These are phyloP conservation scores for Semibalanus balanoides DNA, from an alignment of 1,140 invertebrate species.

Conservation along the genomic window DNA sequence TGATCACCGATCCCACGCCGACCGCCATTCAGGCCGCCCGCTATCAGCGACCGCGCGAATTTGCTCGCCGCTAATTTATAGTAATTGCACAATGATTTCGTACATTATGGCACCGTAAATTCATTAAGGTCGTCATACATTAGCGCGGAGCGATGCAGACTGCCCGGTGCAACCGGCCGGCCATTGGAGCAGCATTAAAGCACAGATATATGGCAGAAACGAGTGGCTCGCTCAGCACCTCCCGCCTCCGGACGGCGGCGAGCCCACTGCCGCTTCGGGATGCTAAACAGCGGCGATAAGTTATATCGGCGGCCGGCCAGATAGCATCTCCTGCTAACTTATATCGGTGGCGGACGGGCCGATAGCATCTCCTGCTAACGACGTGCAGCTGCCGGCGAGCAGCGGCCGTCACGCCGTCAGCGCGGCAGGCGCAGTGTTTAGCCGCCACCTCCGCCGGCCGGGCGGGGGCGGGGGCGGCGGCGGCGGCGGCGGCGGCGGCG, in stretches of 20 bases:
- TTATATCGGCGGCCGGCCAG: background rate
- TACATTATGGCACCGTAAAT: background rate
- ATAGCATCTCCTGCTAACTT: background rate
- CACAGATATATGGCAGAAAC: background rate
- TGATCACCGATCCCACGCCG: too few species aligned
- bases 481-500: too few species aligned
- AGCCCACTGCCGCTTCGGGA: background rate
- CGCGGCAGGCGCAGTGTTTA: background rate
- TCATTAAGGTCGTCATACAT: background rate
- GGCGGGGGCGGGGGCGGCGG: too few species aligned
- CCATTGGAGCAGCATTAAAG: background rate
- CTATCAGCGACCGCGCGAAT: background rate
- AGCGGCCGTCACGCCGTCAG: background rate
- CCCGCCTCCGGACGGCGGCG: too few species aligned
- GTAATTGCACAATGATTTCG: background rate
- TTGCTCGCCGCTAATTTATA: background rate
- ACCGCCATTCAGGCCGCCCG: background rate
- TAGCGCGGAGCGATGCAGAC: background rate
- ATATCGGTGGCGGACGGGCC: background rate
- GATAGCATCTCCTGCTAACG: background rate
- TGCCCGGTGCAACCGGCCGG: too few species aligned
- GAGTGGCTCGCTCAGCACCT: too few species aligned
- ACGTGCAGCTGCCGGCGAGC: background rate
- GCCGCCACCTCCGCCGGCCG: background rate
- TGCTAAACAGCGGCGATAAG: background rate